Base-by-base conservation (phyloP, 2,888 invertebrate genomes). In the Pilophorus perplexus region DNA sequence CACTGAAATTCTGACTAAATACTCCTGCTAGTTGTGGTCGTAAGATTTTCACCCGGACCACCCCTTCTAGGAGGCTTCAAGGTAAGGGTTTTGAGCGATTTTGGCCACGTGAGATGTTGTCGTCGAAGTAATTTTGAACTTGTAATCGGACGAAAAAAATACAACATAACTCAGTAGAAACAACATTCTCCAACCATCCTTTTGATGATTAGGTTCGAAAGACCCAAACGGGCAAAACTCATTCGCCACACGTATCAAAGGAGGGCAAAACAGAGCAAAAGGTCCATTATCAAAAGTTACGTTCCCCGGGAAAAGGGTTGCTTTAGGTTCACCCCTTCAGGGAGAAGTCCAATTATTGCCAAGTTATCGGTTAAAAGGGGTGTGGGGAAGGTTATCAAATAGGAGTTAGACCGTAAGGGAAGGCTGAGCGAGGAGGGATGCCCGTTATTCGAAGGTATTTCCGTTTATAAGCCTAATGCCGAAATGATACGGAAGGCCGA, bases 321-420 rank as follows among this genome's bases (percentile, higher is more conserved):
- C n/a, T n/a, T n/a, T n/a, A n/a, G n/a, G n/a, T n/a, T 33, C 33
- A 8, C 12, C 33, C 28, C 27, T 40, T 33, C 55, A 16, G 59
- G 25, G 22, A 55, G 59, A n/a, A n/a, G n/a, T n/a, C n/a, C 62
- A 62, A 62, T 62, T 62, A 46, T 62, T 62, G 62, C 48, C 46
- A 62, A 62, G 62, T 46, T 62, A 62, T 62, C 62, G 46, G 27
- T 14, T 18, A 25, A 23, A 16, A 42, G 42, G 42, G 8, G n/a
- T 16, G 37, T 5, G 28, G 46, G 5, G n/a, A n/a, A n/a, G n/a
- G n/a, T n/a, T 16, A 62, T 62, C 28, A 62, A 62, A 62, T 48
- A 20, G 46, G 20, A 46, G 46, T 62, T 62, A 62, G 62, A 44
- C 46, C 46, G 46, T 23, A n/a, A n/a, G n/a, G n/a, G n/a, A n/a